Evolutionary conservation across 2,888 invertebrate species (phyloP), one percentile per base, ranked within the genome.

Genomic region (Plemyria rubiginata): DNA sequence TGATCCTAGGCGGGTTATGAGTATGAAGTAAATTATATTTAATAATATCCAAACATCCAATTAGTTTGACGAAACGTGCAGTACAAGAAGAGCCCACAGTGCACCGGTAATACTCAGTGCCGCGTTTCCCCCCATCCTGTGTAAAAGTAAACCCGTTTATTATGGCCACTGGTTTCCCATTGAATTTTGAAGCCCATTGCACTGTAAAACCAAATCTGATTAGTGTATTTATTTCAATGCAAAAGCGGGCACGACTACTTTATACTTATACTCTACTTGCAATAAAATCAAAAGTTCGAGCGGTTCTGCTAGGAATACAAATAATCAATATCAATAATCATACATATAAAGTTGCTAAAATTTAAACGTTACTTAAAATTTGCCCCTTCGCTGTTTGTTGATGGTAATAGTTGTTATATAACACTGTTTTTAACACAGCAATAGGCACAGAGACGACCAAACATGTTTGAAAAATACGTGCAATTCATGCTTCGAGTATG

Each of bases 21-120:
- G 28, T 28, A 28, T 46, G 46, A 22, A 5, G 0, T 11, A 46
- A 12, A 11, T 11, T 28, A 0, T 4, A 28, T 12, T 46, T 46
- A 28, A 4, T 46, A 11, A 46, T 46, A 46, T 22, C 28, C 28
- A 46, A 28, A 4, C 22, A 2, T 12, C 46, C 46, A 46, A 28
- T 4, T 7, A 0, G 5, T 28, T 46, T 46, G 4, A 46, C 28
- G 15, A 46, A 46, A 5, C 46, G 22, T 3, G 46, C 46, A 22
- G 8, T 28, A 12, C 46, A 46, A 28, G 3, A 1, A 32, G 32
- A 32, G 12, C 46, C 28, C 9, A 4, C 11, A 11, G 76, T 72
- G 46, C 79, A 79, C 0, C 70, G 55, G 74, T 74, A 78, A 29
- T 59, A 46, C 8, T 49, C 40, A 5, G 58, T 60, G 4, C 22